Evolutionary conservation across 2,797 vertebrate genomes (phyloP).

Genomic region (Anolis apletophallus): DNA sequence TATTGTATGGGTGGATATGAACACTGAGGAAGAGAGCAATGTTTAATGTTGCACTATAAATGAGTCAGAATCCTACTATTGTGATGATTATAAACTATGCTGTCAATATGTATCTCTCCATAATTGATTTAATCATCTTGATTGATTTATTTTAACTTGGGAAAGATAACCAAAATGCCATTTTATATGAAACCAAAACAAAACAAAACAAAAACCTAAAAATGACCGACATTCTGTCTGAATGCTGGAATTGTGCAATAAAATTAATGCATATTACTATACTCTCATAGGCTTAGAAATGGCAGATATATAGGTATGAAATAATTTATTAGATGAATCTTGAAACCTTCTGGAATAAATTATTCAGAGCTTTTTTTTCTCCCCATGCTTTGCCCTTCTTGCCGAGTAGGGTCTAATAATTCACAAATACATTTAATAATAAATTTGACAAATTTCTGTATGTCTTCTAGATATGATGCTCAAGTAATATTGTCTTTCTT

Average conservation of each 20-base stretch:
- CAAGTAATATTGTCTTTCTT: slow-evolving; percentile 30
- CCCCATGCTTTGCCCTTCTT: slow-evolving; percentile 42
- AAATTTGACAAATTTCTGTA: slow-evolving; percentile 19
- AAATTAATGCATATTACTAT: slow-evolving; percentile 1
- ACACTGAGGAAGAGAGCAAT: slow-evolving; percentile 63
- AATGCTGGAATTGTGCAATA: slow-evolving; percentile 22
- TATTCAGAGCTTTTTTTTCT: not conserved
- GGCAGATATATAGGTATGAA: slow-evolving; percentile 46
- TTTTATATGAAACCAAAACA: slow-evolving; percentile 33
- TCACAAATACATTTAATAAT: slow-evolving; percentile 33
- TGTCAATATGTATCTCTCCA: slow-evolving; percentile 49
- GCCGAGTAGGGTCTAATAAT: slow-evolving; percentile 23
- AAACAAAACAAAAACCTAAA: slow-evolving; percentile 21
- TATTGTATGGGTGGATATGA: slow-evolving; percentile 54
- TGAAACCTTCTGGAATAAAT: slow-evolving; percentile 44
- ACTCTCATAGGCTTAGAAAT: slow-evolving; percentile 37
- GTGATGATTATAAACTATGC: slow-evolving; percentile 61
- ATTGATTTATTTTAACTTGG: slow-evolving; percentile 27
- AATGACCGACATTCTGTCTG: slow-evolving; percentile 3
- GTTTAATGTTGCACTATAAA: slow-evolving; percentile 61
- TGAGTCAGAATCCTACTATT: slow-evolving; percentile 37
- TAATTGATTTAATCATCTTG: slow-evolving; percentile 41
- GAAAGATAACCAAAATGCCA: slow-evolving; percentile 37
- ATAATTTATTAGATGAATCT: slow-evolving; percentile 45
- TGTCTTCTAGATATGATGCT: slow-evolving; percentile 11